These are phyloP conservation scores for Cryptocheilus praepositus DNA, from an alignment of 2,888 invertebrate species.

Conservation along the genomic window DNA sequence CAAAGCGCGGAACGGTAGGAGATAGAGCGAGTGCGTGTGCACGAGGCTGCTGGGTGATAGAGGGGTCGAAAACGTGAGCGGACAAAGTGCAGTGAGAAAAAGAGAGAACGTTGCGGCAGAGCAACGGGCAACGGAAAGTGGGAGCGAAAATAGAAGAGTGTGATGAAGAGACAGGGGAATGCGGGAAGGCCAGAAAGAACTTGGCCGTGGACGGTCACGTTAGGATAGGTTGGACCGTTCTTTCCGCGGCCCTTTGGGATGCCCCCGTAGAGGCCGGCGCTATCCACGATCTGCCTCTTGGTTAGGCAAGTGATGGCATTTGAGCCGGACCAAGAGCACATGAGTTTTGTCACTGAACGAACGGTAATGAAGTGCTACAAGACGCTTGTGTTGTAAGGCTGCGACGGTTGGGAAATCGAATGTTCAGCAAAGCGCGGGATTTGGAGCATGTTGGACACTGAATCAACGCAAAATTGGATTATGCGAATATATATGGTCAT, in stretches of 20 bases:
- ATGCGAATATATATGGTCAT: too few species aligned
- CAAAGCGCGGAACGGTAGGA: slow-evolving; percentile 1
- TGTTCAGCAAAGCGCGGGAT: too few species aligned
- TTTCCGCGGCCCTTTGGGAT: slow-evolving; percentile 19
- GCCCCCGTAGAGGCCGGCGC: slow-evolving; percentile 20
- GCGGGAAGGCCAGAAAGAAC: background rate
- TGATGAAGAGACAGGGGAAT: background rate
- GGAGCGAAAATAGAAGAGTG: background rate
- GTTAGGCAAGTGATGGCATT: too few species aligned
- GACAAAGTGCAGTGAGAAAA: slow-evolving; percentile 7
- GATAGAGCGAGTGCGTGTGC: slow-evolving; percentile 5
- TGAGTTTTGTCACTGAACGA: too few species aligned
- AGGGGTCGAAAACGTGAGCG: too few species aligned
- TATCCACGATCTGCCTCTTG: slow-evolving; percentile 25
- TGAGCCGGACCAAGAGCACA: too few species aligned
- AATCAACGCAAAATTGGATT: too few species aligned
- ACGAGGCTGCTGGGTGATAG: too few species aligned
- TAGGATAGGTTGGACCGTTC: slow-evolving; percentile 50
- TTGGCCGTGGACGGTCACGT: slow-evolving; percentile 31
- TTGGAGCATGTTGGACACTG: too few species aligned
- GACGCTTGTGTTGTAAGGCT: too few species aligned
- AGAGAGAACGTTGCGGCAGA: background rate
- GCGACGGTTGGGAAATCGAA: too few species aligned
- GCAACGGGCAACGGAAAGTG: background rate
- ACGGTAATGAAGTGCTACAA: too few species aligned